Percentiles rank a stretch among this genome's conserved stretches.
Evolutionary conservation across 2,797 vertebrate species (phyloP).

Genomic region (Gymnodraco acuticeps): DNA sequence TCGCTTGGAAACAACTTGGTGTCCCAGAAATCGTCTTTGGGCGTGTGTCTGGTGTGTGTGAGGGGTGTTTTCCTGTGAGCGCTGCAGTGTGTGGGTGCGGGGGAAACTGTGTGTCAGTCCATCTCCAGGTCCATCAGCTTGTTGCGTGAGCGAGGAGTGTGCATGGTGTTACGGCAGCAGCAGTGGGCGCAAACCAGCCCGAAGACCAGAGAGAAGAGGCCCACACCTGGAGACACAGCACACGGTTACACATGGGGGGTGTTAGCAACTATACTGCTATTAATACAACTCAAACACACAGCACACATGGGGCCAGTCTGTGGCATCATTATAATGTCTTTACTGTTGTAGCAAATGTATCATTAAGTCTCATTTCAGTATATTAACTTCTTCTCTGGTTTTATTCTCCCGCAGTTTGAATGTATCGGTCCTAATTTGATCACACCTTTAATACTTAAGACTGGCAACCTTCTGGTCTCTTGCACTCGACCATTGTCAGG

Average conservation of each 20-base stretch:
- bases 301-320: too few species aligned
- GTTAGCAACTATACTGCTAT: background rate
- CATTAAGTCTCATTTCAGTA: too few species aligned
- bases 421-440: too few species aligned
- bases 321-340: too few species aligned
- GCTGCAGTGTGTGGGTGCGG: slow-evolving; percentile 65
- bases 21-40: slow-evolving; percentile 76
- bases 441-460: too few species aligned
- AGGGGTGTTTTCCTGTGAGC: slow-evolving; percentile 63
- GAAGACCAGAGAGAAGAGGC: slow-evolving; percentile 92
- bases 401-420: too few species aligned
- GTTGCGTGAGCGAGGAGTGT: slow-evolving; percentile 86
- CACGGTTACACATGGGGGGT: background rate
- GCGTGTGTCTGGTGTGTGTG: slow-evolving; percentile 58
- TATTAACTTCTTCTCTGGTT: too few species aligned
- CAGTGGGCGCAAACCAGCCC: slow-evolving; percentile 93
- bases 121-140: slow-evolving; percentile 95
- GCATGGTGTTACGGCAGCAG: slow-evolving; percentile 88
- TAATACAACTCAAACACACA: background rate
- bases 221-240: slow-evolving; percentile 77
- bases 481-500: too few species aligned
- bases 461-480: too few species aligned
- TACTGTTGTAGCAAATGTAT: too few species aligned
- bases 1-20: slow-evolving; percentile 67
- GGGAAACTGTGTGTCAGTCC: slow-evolving; percentile 88